Base-by-base conservation (phyloP, 2,113 vertebrate species). In the Pelusios castaneus region DNA sequence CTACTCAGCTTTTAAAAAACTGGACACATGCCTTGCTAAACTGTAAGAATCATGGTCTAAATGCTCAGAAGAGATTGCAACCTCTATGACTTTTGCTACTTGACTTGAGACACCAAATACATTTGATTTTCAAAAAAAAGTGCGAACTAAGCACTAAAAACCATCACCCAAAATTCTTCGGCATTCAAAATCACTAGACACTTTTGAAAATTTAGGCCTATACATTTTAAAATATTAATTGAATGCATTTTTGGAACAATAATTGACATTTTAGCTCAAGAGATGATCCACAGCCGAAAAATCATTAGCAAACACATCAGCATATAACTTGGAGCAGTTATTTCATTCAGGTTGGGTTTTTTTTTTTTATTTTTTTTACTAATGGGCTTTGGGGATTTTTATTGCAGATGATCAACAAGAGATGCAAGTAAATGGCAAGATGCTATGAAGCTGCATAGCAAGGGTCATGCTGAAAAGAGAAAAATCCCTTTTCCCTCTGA, bases 41-140 rank as follows among this genome's bases (percentile, higher is more conserved):
- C 56, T 58, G 27, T 58, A 58, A 58, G 27, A 58, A 58, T 58
- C 56, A 58, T 25, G 29, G 24, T 29, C 55, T 49, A 49, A 49
- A 52, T 52, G 51, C 17, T 52, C 51, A 51, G 49, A 51, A 51
- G 49, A 13, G 49, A 51, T 51, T 51, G 13, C 6, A 47, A 47
- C 47, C 10, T 6, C 47, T 47, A 14, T 51, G 49, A 51, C 13
- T 51, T 51, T 51, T 51, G 49, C 49, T 14, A 51, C 49, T 51
- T 51, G 49, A 51, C 49, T 51, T 52, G 51, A 52, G 51, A 52
- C 16, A 14, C 51, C 51, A 52, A 52, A 52, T 13, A 52, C 51
- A 29, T 25, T 25, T 58, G 56, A 58, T 11, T 58, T 93, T 88
- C 54, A 89, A 90, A 94, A 89, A 90, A 94, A 90, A 90, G 17